Evolutionary conservation across 2,113 vertebrate genomes (phyloP).

Genomic region (Spea multiplicata): DNA sequence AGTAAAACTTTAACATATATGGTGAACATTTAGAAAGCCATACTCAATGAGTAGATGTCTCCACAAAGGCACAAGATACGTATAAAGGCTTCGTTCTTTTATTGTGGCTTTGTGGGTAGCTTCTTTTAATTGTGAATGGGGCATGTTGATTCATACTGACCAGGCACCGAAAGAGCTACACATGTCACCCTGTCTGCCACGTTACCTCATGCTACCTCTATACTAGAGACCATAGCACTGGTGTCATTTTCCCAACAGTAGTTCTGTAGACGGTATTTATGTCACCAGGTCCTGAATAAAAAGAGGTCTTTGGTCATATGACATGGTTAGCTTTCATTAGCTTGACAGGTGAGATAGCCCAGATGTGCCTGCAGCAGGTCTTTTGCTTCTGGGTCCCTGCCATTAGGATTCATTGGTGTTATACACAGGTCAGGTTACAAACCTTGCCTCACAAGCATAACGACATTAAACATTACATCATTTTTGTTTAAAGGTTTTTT

Average conservation of each 20-base stretch:
- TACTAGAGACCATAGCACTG: not conserved
- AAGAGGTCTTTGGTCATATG: not conserved
- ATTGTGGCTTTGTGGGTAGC: too few relatives aligned
- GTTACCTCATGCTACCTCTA: constrained; percentile 40
- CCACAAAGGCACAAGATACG: too few relatives aligned
- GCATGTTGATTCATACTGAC: too few relatives aligned
- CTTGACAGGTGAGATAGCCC: constrained; percentile 2
- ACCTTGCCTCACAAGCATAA: not conserved
- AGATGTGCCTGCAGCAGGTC: not conserved
- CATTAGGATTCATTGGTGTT: not conserved
- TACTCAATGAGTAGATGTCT: too few relatives aligned
- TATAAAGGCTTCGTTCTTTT: too few relatives aligned
- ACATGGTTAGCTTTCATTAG: not conserved
- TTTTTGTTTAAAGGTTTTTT: not conserved
- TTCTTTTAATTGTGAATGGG: too few relatives aligned
- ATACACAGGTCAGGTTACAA: not conserved
- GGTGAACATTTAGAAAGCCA: too few relatives aligned
- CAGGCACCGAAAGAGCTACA: constrained; percentile 11
- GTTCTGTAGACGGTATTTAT: constrained; percentile 31
- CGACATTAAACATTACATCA: not conserved
- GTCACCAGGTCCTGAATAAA: constrained; percentile 21
- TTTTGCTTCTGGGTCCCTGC: not conserved
- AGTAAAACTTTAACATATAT: too few relatives aligned
- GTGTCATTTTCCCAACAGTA: constrained; percentile 20
- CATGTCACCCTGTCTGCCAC: constrained; percentile 15